Evolutionary conservation across 2,888 invertebrate genomes (phyloP), one percentile per base, ranked within the genome.

Genomic region (Eupeodes luniger): DNA sequence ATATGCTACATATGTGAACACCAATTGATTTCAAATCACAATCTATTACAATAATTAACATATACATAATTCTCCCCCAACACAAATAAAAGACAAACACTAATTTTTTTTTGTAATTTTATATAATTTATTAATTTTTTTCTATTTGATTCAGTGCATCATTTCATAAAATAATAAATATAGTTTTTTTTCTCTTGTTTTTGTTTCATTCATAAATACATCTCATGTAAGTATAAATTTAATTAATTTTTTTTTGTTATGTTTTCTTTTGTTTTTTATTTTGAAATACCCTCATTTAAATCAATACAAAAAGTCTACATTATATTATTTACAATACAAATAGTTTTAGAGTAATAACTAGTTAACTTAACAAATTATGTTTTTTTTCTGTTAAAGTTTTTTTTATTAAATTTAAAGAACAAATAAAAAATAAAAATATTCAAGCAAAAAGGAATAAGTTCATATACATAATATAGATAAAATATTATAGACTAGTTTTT

Each of bases 141-240:
- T 90, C 93, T 93, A 93, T 93, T 93, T 93, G 92, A 93, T 93
- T 93, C 93, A 93, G 92, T 93, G 92, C 92, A 93, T 92, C 92
- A 91, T 92, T 91, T 91, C 90, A 90, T 91, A 89, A 89, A 90
- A 91, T 90, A 90, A 90, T 91, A 90, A 90, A 90, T 91, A 92
- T 90, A 90, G 86, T 91, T 91, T 72, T 80, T n/a, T 81, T 86
- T 70, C 64, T 67, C 47, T 72, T 80, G 55, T 79, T 83, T 81
- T 80, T 75, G 78, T 81, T 75, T 51, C 76, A 89, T 89, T 77
- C 61, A 78, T 75, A 85, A 81, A 85, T 85, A 82, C 85, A 89
- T 89, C 81, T 75, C 62, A 85, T 89, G 81, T 85, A 85, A 81
- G 81, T 85, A 89, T 79, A 89, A 89, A 85, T 79, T 72, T 77